Base-by-base conservation (phyloP, 2,888 invertebrate genomes). In the Drosophila borealis region DNA sequence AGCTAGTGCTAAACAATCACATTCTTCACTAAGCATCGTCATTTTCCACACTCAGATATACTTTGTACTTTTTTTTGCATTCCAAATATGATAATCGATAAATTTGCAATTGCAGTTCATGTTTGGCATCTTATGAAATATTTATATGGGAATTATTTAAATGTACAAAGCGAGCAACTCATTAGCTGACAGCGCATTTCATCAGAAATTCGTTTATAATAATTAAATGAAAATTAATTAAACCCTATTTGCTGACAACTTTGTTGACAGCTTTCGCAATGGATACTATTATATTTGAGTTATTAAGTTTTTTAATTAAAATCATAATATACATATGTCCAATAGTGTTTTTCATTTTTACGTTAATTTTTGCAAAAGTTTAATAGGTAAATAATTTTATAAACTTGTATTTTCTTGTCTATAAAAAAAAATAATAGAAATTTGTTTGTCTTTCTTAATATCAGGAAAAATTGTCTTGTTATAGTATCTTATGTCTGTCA, bases 211-310 rank as follows among this genome's bases (percentile, higher is more conserved):
- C 9, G 21, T 2, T 46, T 2, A 19, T 33, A 39, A 17, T 37
- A 25, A 51, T 70, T 39, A 62, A 70, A 42, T 51, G 21, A 13
- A 36, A 33, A 39, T 51, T 46, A 48, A 62, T 62, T 51, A 41
- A 36, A 44, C 25, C 8, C 39, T 11, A 13, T 46, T 34, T 9
- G 14, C 13, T n/a, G 44, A 51, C 51, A 25, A 29, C 14, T 19
- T 13, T 4, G 21, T 8, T 29, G 14, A 34, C 53, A 41, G n/a
- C 5, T 37, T 14, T 10, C 37, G 11, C 11, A 33, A 19, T 33
- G n/a, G 14, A 21, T 2, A 14, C 19, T 36, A 19, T 53, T 36
- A 5, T 2, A 19, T 10, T 5, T 13, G 36, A 13, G 13, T 14
- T 14, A 37, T 41, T 19, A n/a, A 56, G 3, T 55, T 45, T 4